Evolutionary conservation across 2,113 vertebrate genomes (phyloP).

Genomic region (Crocuta crocuta): DNA sequence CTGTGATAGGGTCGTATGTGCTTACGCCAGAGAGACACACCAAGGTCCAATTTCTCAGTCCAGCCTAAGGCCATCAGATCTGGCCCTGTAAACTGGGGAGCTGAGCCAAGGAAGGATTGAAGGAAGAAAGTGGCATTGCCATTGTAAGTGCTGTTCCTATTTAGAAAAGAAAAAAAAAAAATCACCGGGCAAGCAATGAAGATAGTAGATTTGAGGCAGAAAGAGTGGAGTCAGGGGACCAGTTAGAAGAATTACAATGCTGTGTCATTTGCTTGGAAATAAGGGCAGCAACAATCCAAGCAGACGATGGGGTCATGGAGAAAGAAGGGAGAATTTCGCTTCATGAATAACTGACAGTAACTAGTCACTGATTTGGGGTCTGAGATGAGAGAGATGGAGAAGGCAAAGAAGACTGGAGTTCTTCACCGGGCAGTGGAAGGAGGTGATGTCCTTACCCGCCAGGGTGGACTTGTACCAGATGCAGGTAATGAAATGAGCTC

Average conservation of each 20-base stretch:
- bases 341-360: background rate
- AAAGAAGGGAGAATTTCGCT: background rate
- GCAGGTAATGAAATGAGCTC: background rate
- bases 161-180: background rate
- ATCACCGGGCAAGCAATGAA: background rate
- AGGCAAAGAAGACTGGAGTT: background rate
- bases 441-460: background rate
- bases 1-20: background rate
- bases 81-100: background rate
- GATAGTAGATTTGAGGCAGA: background rate
- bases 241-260: background rate
- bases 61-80: background rate
- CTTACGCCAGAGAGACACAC: background rate
- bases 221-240: background rate
- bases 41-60: background rate
- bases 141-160: background rate
- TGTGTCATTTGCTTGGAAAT: background rate
- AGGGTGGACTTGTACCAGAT: background rate
- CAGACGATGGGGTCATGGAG: background rate
- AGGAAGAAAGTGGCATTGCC: background rate
- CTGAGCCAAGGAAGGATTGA: background rate
- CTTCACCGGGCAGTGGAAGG: background rate
- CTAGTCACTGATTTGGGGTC: background rate
- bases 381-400: background rate
- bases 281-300: background rate